Conservation (phyloP, 2,888 invertebrate species). For the Coremacera marginata region DNA sequence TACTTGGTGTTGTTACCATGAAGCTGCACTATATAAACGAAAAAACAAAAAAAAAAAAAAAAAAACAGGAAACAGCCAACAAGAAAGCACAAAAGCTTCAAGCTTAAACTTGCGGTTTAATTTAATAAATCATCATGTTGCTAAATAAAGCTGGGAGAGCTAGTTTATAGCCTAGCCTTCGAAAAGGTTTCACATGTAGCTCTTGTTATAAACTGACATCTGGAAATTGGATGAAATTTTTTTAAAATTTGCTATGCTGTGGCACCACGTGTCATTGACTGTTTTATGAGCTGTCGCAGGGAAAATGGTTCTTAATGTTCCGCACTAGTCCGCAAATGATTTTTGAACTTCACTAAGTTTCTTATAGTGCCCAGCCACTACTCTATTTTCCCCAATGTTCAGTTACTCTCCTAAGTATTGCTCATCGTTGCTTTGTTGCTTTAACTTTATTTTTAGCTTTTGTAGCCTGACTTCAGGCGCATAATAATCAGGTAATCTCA, state of each 20-base stretch:
- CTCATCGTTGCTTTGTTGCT: neutral
- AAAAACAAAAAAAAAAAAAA: neutral
- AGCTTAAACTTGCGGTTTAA: slow-evolving; percentile 4
- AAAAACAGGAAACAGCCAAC: neutral
- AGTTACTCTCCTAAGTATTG: neutral
- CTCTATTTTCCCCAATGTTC: no score
- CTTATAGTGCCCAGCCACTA: no score
- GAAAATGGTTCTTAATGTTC: neutral
- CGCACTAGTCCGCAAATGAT: neutral
- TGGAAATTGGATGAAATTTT: neutral
- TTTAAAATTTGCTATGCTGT: neutral
- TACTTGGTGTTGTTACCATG: neutral
- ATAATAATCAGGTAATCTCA: slow-evolving; percentile 27
- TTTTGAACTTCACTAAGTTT: neutral
- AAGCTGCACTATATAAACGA: neutral
- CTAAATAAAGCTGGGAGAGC: neutral
- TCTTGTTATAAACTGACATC: neutral
- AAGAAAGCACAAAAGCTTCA: neutral
- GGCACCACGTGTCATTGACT: slow-evolving; percentile 24
- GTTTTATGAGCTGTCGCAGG: slow-evolving; percentile 14
- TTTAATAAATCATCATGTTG: slow-evolving; percentile 26
- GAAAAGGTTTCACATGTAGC: neutral
- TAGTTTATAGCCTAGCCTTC: neutral
- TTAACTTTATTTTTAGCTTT: neutral
- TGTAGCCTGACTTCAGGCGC: slow-evolving; percentile 1